phyloP scores from a whole-genome alignment of 2,797 vertebrate genomes.

The Chaunax sp. region DNA sequence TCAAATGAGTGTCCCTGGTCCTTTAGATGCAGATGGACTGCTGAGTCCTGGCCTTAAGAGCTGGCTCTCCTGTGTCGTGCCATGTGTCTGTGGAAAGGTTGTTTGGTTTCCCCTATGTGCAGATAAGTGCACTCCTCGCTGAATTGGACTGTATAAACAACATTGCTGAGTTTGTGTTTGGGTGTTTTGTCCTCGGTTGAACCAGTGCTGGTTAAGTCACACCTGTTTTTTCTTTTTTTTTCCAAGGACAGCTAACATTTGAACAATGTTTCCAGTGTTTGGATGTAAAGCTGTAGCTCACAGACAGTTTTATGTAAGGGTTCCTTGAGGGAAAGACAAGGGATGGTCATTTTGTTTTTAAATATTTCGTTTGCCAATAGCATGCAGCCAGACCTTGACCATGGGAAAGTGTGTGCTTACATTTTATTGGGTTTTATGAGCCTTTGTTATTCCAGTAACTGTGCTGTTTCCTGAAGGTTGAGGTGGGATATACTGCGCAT shows the following conservation, averaged over 20 bases:
- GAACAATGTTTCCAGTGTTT: constrained; percentile 17
- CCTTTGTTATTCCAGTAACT: constrained; percentile 34
- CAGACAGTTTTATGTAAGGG: background rate
- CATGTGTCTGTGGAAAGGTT: too few species aligned
- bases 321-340: background rate
- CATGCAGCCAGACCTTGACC: constrained; percentile 28
- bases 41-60: too few species aligned
- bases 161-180: too few species aligned
- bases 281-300: background rate
- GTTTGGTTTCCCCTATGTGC: too few species aligned
- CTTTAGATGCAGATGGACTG: too few species aligned
- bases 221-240: background rate
- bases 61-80: too few species aligned
- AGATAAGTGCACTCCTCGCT: too few species aligned
- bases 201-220: too few species aligned
- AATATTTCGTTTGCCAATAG: constrained; percentile 15
- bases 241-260: constrained; percentile 4
- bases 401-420: constrained; percentile 49
- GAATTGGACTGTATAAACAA: too few species aligned
- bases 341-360: constrained; percentile 4
- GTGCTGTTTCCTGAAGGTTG: constrained; percentile 22
- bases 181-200: too few species aligned
- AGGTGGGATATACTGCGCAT: constrained; percentile 15
- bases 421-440: constrained; percentile 43
- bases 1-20: too few species aligned